phyloP scores from a whole-genome alignment of 2,113 vertebrate genomes.

The Octodon degus region DNA sequence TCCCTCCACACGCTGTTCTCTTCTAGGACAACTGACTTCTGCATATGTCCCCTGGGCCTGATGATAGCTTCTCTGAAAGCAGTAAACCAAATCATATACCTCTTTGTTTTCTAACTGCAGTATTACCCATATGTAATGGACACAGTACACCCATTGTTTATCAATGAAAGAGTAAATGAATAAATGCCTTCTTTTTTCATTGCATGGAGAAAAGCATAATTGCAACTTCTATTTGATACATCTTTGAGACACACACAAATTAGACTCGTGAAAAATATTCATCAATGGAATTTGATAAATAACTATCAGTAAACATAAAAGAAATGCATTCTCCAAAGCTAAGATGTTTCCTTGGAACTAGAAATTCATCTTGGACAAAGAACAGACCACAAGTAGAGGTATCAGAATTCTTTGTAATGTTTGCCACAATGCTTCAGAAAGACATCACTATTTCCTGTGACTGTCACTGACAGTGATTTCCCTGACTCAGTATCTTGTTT shows the following conservation, averaged over 20 bases:
- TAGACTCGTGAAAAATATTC: slow-evolving; percentile 63
- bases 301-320: slow-evolving; percentile 63
- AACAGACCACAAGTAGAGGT: neutral
- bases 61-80: neutral
- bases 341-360: slow-evolving; percentile 48
- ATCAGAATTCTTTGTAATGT: slow-evolving; percentile 4
- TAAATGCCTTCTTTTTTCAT: neutral
- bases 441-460: neutral
- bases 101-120: neutral
- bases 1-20: neutral
- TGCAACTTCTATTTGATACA: slow-evolving; percentile 41
- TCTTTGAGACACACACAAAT: slow-evolving; percentile 57
- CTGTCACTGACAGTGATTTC: slow-evolving; percentile 6
- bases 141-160: neutral
- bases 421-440: slow-evolving; percentile 7
- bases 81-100: neutral
- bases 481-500: slow-evolving; percentile 26
- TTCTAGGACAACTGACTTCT: neutral
- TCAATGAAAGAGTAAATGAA: neutral
- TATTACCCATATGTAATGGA: neutral
- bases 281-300: neutral
- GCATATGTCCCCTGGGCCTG: no score
- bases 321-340: slow-evolving; percentile 24
- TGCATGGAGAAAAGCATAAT: slow-evolving; percentile 6
- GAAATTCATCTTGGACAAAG: slow-evolving; percentile 36